A percentile compares a stretch with the other conserved stretches of the same genome.
Evolutionary conservation across 2,113 vertebrate species (phyloP).

Genomic region (Neofelis nebulosa): DNA sequence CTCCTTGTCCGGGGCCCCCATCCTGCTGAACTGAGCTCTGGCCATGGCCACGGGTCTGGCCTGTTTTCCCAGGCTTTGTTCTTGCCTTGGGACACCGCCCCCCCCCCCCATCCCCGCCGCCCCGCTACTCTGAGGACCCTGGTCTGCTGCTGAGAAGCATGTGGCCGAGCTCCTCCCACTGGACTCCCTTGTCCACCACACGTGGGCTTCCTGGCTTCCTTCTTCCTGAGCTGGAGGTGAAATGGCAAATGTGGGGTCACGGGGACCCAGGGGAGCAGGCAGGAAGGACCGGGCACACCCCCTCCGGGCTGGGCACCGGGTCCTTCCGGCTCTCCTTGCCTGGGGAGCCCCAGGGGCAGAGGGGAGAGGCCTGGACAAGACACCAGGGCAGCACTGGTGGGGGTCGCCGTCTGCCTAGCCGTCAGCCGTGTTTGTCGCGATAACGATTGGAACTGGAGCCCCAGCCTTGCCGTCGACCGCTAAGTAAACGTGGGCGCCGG

Average conservation of each 20-base stretch:
- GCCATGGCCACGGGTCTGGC: fast-evolving
- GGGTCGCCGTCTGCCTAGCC: background rate
- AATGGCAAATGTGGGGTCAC: fast-evolving
- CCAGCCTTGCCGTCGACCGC: background rate
- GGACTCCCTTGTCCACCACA: fast-evolving
- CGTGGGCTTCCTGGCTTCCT: fast-evolving
- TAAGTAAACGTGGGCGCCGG: fast-evolving
- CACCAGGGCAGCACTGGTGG: fast-evolving
- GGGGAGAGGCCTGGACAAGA: background rate
- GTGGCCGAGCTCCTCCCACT: fast-evolving
- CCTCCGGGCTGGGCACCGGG: fast-evolving
- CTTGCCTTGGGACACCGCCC: fast-evolving
- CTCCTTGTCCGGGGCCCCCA: background rate
- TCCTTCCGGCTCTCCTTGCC: background rate
- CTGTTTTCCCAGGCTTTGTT: background rate
- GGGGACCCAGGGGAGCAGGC: fast-evolving
- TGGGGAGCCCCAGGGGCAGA: background rate
- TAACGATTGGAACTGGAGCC: background rate
- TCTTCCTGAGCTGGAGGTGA: background rate
- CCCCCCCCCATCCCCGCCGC: fast-evolving
- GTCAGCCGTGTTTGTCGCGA: conserved; percentile 39
- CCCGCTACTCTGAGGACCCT: background rate
- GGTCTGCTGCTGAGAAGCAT: background rate
- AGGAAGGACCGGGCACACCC: fast-evolving
- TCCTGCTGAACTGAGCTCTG: fast-evolving